A percentile compares a stretch with the other conserved stretches of the same genome.
Evolutionary conservation across 2,797 vertebrate genomes (phyloP).

Genomic region (Sebastes umbrosus): DNA sequence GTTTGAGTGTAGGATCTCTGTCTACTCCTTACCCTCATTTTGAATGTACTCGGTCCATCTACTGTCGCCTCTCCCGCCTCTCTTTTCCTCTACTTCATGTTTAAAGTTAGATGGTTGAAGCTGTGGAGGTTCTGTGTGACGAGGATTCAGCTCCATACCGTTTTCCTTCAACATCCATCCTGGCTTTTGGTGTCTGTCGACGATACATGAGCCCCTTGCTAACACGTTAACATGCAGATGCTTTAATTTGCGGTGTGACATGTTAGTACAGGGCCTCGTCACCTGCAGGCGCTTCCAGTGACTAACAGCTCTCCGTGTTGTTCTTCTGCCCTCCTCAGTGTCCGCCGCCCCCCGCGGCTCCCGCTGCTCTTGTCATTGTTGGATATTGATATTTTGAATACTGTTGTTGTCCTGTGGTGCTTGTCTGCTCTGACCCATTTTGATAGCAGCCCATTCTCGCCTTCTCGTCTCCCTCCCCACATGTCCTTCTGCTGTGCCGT

Average conservation of each 20-base stretch:
- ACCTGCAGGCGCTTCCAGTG: constrained; percentile 61
- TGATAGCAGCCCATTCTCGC: constrained; percentile 82
- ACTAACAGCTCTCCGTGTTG: constrained; percentile 76
- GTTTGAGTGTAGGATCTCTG: constrained; percentile 14
- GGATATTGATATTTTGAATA: constrained; percentile 79
- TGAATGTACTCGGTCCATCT: constrained; percentile 23
- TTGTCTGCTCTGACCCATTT: constrained; percentile 82
- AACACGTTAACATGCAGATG: constrained; percentile 49
- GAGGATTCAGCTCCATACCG: constrained; percentile 25
- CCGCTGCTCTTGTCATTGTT: constrained; percentile 71
- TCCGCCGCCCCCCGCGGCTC: constrained; percentile 69
- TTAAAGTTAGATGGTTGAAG: neutral
- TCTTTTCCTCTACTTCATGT: constrained; percentile 23
- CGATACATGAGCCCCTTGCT: constrained; percentile 38
- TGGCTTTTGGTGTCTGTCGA: constrained; percentile 58
- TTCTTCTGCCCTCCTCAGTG: constrained; percentile 79
- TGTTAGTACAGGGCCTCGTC: constrained; percentile 62
- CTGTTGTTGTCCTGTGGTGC: constrained; percentile 80
- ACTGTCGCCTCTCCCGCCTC: constrained; percentile 24
- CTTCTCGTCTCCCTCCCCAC: constrained; percentile 21
- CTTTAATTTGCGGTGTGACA: constrained; percentile 43
- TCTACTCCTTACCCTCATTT: constrained; percentile 25
- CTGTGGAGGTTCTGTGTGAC: constrained; percentile 8
- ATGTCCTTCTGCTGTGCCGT: constrained; percentile 80
- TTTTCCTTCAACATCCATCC: constrained; percentile 49